phyloP scores from a whole-genome alignment of 2,888 invertebrate genomes.

The Tethea ocularis region DNA sequence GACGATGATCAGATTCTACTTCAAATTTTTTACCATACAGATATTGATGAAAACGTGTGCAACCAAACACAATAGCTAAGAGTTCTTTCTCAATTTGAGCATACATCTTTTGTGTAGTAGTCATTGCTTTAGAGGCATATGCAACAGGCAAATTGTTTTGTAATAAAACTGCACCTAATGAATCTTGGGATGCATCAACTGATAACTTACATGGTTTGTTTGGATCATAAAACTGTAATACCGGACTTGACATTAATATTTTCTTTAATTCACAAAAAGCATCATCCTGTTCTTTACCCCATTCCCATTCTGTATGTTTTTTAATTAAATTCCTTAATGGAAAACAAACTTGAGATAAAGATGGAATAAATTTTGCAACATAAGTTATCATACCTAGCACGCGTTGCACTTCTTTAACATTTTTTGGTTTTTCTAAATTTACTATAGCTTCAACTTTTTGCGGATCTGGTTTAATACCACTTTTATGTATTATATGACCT shows the following conservation, averaged over 20 bases:
- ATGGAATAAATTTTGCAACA: conserved; percentile 22
- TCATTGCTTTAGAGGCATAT: conserved; percentile 17
- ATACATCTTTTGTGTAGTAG: conserved; percentile 18
- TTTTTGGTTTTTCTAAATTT: conserved; percentile 21
- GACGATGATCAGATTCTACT: conserved; percentile 18
- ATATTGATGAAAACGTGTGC: conserved; percentile 17
- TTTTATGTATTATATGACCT: conserved; percentile 12
- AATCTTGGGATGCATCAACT: conserved; percentile 23
- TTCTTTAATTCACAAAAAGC: conserved; percentile 16
- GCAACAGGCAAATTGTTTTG: conserved; percentile 21
- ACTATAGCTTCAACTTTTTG: conserved; percentile 4
- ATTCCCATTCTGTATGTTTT: conserved; percentile 22
- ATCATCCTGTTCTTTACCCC: conserved; percentile 13
- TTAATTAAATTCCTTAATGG: conserved; percentile 17
- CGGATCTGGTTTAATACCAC: conserved; percentile 20
- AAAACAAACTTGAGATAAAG: conserved; percentile 15
- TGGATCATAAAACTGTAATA: conserved; percentile 20
- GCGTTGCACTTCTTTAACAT: conserved; percentile 21
- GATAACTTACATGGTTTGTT: conserved; percentile 19
- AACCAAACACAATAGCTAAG: conserved; percentile 21
- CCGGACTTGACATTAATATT: conserved; percentile 13
- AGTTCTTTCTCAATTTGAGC: conserved; percentile 27
- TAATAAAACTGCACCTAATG: conserved; percentile 24
- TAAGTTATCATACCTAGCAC: conserved; percentile 23
- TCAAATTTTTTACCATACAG: conserved; percentile 14